phyloP scores from a whole-genome alignment of 64 coral and sea anemone species.

The Platygyra sinensis region DNA sequence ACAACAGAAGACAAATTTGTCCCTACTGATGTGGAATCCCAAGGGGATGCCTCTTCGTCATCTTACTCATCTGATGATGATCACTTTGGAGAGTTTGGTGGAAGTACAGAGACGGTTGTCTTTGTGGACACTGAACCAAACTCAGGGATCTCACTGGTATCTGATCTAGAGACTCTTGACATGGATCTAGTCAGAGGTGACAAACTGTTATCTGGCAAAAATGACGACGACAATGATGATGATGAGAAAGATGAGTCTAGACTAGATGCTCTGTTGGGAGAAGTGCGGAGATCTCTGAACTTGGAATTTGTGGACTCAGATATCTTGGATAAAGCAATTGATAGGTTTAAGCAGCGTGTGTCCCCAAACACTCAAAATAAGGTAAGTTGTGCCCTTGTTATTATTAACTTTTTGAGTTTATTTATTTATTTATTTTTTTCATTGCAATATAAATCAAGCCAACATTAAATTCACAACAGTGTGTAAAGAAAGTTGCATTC shows the following conservation, averaged over 20 bases:
- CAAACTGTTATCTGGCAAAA: constrained; percentile 1
- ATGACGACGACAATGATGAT: not conserved
- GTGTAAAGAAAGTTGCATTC: no score
- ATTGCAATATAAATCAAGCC: no score
- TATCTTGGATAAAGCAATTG: constrained; percentile 70
- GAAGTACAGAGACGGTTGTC: constrained; percentile 65
- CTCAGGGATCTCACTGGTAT: not conserved
- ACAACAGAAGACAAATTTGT: not conserved
- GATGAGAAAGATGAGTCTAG: constrained; percentile 1
- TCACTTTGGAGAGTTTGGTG: constrained; percentile 55
- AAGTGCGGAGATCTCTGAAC: constrained; percentile 55
- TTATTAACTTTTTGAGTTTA: not conserved
- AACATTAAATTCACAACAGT: no score
- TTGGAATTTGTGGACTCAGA: constrained; percentile 57
- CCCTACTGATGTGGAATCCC: constrained; percentile 16
- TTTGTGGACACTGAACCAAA: constrained; percentile 48
- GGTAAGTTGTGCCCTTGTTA: not conserved
- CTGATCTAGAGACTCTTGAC: constrained; percentile 31
- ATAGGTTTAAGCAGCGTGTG: constrained; percentile 58
- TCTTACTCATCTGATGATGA: constrained; percentile 73
- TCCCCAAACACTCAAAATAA: constrained; percentile 54
- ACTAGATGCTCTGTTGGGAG: constrained; percentile 46
- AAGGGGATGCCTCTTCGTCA: constrained; percentile 60
- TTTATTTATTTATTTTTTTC: no score
- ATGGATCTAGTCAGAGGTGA: constrained; percentile 1